Base-by-base conservation (phyloP, 2,888 invertebrate genomes). In the Sphaeridia pumilis region DNA sequence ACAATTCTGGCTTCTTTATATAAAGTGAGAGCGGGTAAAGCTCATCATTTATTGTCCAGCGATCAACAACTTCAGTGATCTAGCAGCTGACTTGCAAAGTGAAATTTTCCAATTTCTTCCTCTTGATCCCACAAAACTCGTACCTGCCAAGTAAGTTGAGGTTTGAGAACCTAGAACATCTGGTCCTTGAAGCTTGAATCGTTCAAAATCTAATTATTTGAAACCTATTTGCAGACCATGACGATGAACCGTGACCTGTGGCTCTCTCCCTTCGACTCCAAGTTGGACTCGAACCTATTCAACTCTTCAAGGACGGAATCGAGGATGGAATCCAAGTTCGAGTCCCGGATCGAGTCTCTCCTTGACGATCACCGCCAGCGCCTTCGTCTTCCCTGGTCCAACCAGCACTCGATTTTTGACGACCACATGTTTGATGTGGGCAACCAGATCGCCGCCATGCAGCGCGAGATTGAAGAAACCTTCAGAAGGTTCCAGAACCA, bases 371-470 rank as follows among this genome's bases (percentile, higher is more conserved):
- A 14, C 38, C 38, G 38, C 7, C 7, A n/a, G n/a, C n/a, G 38
- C 5, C 5, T 38, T 20, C 7, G 38, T 14, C 17, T 12, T 17
- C 38, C 38, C 12, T 24, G 20, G 7, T 21, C 20, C 22, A 43
- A 25, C 20, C 24, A 44, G 45, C 45, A 26, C n/a, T 12, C 25
- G 12, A 25, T 14, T n/a, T 5, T n/a, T 25, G 45, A 44, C 45
- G 45, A 44, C 26, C 3, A 4, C 12, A 44, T 44, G 25, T 44
- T 44, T 22, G 45, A 44, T 20, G 27, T 44, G 20, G 24, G 45
- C 2, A 44, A 26, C n/a, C 25, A 44, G 7, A 24, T 44, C 14
- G 45, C 24, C 17, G 7, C 38, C 7, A 38, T 38, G 38, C 38
- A 17, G 5, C 38, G 38, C 17, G 38, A 38, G 20, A 38, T 38